Percentiles rank a stretch among this genome's conserved stretches.
phyloP scores from a whole-genome alignment of 2,113 vertebrate species.

The Ondatra zibethicus region DNA sequence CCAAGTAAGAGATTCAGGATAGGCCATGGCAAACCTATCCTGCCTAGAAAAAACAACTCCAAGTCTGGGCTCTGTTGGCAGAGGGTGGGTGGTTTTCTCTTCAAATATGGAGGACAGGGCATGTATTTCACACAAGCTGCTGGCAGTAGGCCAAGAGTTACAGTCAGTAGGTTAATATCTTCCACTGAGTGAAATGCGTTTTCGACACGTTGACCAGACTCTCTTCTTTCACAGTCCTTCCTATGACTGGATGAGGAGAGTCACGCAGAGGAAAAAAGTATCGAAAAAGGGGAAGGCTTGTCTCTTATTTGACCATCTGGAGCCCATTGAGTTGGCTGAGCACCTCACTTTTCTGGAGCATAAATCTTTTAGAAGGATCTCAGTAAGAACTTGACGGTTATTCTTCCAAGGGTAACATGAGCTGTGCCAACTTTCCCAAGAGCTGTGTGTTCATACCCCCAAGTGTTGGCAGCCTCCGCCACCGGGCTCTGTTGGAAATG shows the following conservation, averaged over 20 bases:
- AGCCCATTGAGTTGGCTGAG: conserved; percentile 97
- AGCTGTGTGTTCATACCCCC: conserved; percentile 58
- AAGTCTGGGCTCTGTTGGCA: conserved; percentile 59
- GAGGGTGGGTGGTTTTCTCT: conserved; percentile 62
- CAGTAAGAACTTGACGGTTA: conserved; percentile 86
- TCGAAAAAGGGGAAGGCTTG: conserved; percentile 98
- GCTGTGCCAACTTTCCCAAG: conserved; percentile 73
- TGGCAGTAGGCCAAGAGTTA: conserved; percentile 51
- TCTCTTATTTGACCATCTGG: conserved; percentile 97
- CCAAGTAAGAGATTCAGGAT: conserved; percentile 36
- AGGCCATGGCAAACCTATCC: conserved; percentile 29
- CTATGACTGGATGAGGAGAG: conserved; percentile 98
- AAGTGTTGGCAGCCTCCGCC: conserved; percentile 68
- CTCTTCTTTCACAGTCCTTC: conserved; percentile 91
- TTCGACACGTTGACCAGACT: conserved; percentile 56
- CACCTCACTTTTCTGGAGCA: conserved; percentile 99
- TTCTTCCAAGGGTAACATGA: conserved; percentile 77
- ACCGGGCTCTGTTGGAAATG: conserved; percentile 67
- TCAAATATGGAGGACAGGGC: neutral
- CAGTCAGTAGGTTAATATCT: conserved; percentile 64
- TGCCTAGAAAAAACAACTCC: conserved; percentile 57
- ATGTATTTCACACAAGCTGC: conserved; percentile 9
- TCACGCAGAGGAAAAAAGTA: conserved; percentile 96
- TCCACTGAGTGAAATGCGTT: conserved; percentile 51
- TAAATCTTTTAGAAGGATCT: conserved; percentile 98